phyloP scores from a whole-genome alignment of 2,113 vertebrate species.

The Pycnonotus jocosus region DNA sequence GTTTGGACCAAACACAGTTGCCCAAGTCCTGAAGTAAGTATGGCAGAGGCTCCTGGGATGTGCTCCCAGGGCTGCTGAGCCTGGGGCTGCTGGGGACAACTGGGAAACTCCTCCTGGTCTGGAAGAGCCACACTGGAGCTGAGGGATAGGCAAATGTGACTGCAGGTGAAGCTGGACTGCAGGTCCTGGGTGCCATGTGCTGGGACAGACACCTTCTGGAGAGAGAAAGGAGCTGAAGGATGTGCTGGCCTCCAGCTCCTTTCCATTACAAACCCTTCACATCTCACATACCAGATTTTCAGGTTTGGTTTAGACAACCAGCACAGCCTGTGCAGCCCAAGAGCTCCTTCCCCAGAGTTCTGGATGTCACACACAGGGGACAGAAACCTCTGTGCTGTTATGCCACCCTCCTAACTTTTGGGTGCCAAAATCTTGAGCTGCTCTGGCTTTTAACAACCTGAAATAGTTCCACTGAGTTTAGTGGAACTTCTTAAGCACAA shows the following conservation, averaged over 20 bases:
- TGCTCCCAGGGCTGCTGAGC: background rate
- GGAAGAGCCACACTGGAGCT: background rate
- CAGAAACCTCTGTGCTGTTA: background rate
- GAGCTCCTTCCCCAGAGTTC: background rate
- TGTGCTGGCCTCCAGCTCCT: background rate
- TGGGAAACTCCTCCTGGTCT: background rate
- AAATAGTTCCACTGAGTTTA: background rate
- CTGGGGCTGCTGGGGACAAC: background rate
- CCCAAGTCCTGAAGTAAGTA: slow-evolving; percentile 98
- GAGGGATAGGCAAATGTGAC: background rate
- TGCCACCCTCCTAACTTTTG: background rate
- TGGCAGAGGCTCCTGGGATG: background rate
- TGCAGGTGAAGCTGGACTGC: background rate
- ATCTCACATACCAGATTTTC: background rate
- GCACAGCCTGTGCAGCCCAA: background rate
- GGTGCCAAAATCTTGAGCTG: background rate
- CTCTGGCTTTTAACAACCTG: background rate
- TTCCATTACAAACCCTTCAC: background rate
- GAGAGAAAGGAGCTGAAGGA: background rate
- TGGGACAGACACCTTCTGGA: background rate
- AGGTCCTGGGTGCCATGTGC: background rate
- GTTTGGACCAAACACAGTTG: slow-evolving; percentile 99
- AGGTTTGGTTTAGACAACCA: background rate
- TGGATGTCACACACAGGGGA: background rate
- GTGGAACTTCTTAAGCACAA: background rate